phyloP scores from a whole-genome alignment of 2,113 vertebrate genomes.

The Cepphus grylle region DNA sequence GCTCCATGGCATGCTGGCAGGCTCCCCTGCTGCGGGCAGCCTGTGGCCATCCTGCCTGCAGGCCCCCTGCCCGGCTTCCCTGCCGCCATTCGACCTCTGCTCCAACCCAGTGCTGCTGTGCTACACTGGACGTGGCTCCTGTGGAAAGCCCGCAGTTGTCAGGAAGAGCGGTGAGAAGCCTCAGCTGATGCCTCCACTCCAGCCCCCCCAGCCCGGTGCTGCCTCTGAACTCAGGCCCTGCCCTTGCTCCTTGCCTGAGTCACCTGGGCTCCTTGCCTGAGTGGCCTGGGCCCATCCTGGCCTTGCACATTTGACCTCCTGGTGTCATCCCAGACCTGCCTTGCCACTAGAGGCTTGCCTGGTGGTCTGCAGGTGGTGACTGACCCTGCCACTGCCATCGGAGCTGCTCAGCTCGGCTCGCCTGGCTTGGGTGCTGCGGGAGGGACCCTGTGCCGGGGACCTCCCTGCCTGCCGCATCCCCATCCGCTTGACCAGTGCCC shows the following conservation, averaged over 20 bases:
- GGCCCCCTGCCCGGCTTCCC: rapidly evolving
- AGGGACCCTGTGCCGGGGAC: not conserved
- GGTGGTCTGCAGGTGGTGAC: not conserved
- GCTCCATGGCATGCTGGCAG: not conserved
- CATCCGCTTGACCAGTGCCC: not conserved
- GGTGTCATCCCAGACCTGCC: not conserved
- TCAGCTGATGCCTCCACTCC: not conserved
- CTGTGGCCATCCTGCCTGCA: not conserved
- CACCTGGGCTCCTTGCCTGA: not conserved
- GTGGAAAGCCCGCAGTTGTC: not conserved
- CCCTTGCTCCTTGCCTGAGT: too few relatives aligned
- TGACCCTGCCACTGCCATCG: rapidly evolving
- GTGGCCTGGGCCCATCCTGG: not conserved
- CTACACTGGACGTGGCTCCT: rapidly evolving
- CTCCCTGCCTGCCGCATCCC: not conserved
- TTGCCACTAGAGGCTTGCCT: not conserved
- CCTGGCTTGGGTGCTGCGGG: not conserved
- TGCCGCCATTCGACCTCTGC: rapidly evolving
- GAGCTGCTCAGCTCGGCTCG: not conserved
- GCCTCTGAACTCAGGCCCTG: too few relatives aligned
- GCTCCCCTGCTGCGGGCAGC: not conserved
- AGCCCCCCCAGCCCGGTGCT: not conserved
- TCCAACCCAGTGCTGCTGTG: not conserved
- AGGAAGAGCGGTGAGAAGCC: not conserved
- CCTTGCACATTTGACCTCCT: not conserved